Evolutionary conservation across 1,140 invertebrate species (phyloP).

Genomic region (Halictus rubicundus): DNA sequence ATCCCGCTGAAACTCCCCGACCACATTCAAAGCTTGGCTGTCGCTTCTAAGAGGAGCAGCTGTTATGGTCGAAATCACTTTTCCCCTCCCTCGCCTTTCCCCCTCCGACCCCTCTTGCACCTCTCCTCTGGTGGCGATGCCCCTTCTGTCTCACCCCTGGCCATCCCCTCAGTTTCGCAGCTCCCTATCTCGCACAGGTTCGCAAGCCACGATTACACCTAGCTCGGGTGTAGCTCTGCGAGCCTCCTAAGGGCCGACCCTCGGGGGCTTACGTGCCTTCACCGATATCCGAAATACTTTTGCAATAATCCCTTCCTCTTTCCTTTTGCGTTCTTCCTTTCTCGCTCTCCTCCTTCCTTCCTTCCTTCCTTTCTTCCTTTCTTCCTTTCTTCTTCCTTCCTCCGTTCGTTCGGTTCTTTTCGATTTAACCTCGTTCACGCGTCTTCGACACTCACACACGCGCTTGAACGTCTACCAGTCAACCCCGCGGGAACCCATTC

Average conservation of each 20-base stretch:
- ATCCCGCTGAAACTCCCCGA: slow-evolving; percentile 51
- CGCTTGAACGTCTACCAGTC: no score
- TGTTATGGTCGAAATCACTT: slow-evolving; percentile 67
- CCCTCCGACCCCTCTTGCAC: neutral
- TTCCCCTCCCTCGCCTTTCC: slow-evolving; percentile 20
- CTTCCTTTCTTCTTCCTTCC: neutral
- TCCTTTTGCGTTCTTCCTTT: slow-evolving; percentile 20
- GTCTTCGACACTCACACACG: no score
- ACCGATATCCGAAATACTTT: slow-evolving; percentile 60
- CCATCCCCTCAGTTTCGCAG: slow-evolving; percentile 43
- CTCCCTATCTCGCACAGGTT: slow-evolving; percentile 56
- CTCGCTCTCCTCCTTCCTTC: no score
- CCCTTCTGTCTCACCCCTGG: neutral
- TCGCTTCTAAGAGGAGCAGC: slow-evolving; percentile 56
- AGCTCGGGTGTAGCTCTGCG: slow-evolving; percentile 24
- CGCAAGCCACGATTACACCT: slow-evolving; percentile 57
- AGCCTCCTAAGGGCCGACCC: slow-evolving; percentile 28
- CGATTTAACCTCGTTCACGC: slow-evolving; percentile 52
- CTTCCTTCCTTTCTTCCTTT: no score
- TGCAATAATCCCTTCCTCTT: slow-evolving; percentile 56
- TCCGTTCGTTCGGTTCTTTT: slow-evolving; percentile 38
- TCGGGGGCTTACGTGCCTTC: slow-evolving; percentile 54
- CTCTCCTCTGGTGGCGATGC: no score
- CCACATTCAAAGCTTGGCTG: slow-evolving; percentile 54
- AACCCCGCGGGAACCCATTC: no score